Percentiles rank a stretch among this genome's conserved stretches.
Conservation (phyloP, 2,797 vertebrate genomes). For the Tympanoctomys barrerae region DNA sequence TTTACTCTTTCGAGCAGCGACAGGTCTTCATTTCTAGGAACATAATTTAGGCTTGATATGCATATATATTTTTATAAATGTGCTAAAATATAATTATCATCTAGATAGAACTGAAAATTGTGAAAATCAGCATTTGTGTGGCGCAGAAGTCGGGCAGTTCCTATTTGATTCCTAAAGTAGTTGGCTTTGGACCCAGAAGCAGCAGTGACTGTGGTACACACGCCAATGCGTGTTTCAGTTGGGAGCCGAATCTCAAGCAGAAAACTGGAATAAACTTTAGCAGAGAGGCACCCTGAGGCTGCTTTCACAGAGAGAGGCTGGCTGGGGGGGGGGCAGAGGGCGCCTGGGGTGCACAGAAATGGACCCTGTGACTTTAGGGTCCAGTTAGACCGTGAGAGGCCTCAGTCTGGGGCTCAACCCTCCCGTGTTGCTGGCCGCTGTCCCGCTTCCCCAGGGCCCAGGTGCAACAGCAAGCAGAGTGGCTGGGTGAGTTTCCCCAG, state of each 20-base stretch:
- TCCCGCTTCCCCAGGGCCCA: neutral
- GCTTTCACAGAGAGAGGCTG: neutral
- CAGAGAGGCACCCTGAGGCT: neutral
- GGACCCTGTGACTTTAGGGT: too few relatives aligned
- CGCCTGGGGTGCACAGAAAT: neutral
- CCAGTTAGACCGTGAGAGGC: neutral
- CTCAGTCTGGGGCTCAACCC: neutral
- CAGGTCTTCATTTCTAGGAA: neutral
- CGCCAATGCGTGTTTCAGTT: neutral
- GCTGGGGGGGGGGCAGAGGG: neutral
- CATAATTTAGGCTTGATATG: neutral
- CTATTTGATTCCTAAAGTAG: neutral
- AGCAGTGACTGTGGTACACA: neutral
- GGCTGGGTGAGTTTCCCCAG: neutral
- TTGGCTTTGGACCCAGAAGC: neutral
- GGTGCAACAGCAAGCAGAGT: neutral
- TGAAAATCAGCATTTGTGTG: neutral
- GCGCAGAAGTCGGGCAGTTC: neutral
- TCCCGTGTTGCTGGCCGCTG: fast-evolving
- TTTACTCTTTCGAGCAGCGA: neutral
- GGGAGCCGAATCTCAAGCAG: neutral
- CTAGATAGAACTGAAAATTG: neutral
- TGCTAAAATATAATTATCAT: neutral
- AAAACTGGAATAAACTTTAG: neutral
- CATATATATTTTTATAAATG: neutral